phyloP scores from a whole-genome alignment of 2,888 invertebrate species.

The Nebria salina region DNA sequence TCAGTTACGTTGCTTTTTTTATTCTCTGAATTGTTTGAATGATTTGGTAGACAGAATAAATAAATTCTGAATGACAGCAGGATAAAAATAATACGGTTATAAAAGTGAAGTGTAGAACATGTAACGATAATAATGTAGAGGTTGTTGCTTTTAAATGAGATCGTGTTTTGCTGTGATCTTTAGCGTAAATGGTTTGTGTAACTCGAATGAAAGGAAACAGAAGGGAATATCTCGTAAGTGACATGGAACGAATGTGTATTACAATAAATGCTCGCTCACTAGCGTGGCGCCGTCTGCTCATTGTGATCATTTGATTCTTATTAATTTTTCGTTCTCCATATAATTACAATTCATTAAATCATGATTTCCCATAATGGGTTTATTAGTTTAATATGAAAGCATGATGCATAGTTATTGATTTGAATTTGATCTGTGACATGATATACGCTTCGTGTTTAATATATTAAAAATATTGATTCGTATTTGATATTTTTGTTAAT shows the following conservation, averaged over 20 bases:
- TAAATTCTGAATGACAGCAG: constrained; percentile 4
- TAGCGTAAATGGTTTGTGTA: constrained; percentile 16
- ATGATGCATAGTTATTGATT: not conserved
- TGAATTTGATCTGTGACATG: not conserved
- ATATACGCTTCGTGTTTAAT: not conserved
- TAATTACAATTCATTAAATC: not conserved
- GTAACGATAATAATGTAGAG: not conserved
- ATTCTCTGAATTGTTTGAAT: not conserved
- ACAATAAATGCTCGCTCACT: not conserved
- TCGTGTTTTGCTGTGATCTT: constrained; percentile 12
- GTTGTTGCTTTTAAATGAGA: not conserved
- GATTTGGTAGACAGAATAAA: not conserved
- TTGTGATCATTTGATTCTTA: constrained; percentile 16
- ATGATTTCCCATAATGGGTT: not conserved
- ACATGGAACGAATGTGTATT: constrained; percentile 16
- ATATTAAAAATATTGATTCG: too few relatives aligned
- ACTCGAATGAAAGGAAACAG: constrained; percentile 31
- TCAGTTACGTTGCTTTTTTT: not conserved
- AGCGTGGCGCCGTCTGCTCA: constrained; percentile 11
- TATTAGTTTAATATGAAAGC: constrained; percentile 12
- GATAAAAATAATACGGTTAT: not conserved
- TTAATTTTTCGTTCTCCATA: not conserved
- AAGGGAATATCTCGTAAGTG: constrained; percentile 11
- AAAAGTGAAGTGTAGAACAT: too few relatives aligned
- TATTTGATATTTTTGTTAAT: too few relatives aligned